A percentile compares a stretch with the other conserved stretches of the same genome.
These are phyloP conservation scores for Strigamia crassipes DNA, from an alignment of 2,888 invertebrate species.

Conservation along the genomic window DNA sequence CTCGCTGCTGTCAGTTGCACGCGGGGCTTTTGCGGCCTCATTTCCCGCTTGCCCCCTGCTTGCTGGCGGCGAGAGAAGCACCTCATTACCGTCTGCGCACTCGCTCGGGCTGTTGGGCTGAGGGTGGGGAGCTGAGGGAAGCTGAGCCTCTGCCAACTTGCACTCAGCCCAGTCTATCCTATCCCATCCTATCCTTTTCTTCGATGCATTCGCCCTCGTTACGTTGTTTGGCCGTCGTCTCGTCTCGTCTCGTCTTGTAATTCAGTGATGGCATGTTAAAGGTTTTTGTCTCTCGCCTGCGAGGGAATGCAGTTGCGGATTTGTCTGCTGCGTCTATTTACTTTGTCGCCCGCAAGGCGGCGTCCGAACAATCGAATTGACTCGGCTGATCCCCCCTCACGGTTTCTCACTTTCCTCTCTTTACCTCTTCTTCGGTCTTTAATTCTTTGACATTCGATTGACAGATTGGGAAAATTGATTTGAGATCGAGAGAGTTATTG, in stretches of 20 bases:
- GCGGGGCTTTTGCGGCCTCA: slow-evolving; percentile 24
- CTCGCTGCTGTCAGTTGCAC: slow-evolving; percentile 12
- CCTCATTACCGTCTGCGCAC: slow-evolving; percentile 18
- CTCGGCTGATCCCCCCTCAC: neutral
- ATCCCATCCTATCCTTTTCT: too few species aligned
- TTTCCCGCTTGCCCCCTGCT: slow-evolving; percentile 14
- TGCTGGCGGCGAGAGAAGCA: slow-evolving; percentile 12
- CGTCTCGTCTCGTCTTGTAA: neutral
- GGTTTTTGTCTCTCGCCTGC: neutral
- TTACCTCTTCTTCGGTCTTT: neutral
- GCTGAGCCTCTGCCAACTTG: slow-evolving; percentile 6
- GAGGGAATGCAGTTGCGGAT: slow-evolving; percentile 26
- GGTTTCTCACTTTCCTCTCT: neutral
- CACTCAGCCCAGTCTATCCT: neutral
- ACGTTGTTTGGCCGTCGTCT: slow-evolving; percentile 8
- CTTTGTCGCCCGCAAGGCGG: slow-evolving; percentile 25
- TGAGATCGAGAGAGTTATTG: neutral
- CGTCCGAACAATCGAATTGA: neutral
- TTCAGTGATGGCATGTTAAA: slow-evolving; percentile 28
- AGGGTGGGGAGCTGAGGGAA: too few species aligned
- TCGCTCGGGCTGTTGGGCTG: slow-evolving; percentile 13
- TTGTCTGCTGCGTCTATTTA: slow-evolving; percentile 28
- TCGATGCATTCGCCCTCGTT: neutral
- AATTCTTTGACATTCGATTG: slow-evolving; percentile 32
- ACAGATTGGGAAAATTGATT: slow-evolving; percentile 4